These are phyloP conservation scores for Microctonus hyperodae DNA, from an alignment of 2,888 invertebrate species.

Conservation along the genomic window DNA sequence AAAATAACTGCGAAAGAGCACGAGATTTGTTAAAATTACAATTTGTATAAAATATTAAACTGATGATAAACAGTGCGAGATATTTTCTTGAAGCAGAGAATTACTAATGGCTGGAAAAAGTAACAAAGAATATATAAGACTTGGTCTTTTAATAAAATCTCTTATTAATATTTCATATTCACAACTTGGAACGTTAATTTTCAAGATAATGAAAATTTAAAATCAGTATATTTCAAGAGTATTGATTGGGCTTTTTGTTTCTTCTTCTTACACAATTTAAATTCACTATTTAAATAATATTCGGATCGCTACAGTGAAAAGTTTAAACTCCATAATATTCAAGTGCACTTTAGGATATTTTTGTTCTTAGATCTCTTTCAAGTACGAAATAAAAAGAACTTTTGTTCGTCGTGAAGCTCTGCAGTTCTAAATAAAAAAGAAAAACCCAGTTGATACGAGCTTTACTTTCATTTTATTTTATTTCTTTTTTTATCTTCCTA, in stretches of 20 bases:
- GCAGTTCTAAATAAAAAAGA: too few relatives aligned
- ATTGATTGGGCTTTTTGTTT: not conserved
- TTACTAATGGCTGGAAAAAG: too few relatives aligned
- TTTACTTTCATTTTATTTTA: not conserved
- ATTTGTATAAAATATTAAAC: too few relatives aligned
- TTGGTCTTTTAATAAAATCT: too few relatives aligned
- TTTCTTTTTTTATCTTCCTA: not conserved
- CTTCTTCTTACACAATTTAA: not conserved
- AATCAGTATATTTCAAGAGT: not conserved
- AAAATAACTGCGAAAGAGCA: too few relatives aligned
- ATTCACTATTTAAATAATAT: too few relatives aligned
- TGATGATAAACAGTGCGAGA: too few relatives aligned
- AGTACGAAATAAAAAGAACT: not conserved
- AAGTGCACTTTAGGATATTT: not conserved
- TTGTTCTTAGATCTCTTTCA: not conserved
- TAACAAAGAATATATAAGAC: too few relatives aligned
- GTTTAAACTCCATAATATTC: not conserved
- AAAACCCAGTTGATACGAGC: not conserved
- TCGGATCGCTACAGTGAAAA: not conserved
- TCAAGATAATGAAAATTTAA: conserved; percentile 3
- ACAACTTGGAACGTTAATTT: conserved; percentile 5
- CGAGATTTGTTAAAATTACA: too few relatives aligned
- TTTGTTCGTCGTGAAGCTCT: too few relatives aligned
- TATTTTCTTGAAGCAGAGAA: too few relatives aligned
- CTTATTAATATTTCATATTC: not conserved